phyloP scores from a whole-genome alignment of 2,888 invertebrate species.

The Nemotelus pantherinus region DNA sequence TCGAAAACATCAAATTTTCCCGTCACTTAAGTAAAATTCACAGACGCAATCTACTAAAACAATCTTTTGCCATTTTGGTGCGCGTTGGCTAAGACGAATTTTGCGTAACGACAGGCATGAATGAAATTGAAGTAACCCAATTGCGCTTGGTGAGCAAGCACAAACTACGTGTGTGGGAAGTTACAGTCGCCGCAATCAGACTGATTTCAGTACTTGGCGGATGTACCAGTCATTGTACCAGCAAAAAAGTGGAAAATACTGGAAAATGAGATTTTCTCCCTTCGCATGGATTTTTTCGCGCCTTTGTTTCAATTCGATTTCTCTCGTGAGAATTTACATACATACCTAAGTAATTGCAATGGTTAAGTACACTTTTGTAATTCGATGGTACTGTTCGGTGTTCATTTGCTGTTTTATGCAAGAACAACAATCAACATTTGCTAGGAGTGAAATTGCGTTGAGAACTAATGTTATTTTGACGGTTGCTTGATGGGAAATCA shows the following conservation, averaged over 20 bases:
- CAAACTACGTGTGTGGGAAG: background rate
- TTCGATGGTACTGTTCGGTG: background rate
- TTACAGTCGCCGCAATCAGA: background rate
- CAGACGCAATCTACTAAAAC: too few species aligned
- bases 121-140: background rate
- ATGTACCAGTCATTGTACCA: background rate
- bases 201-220: background rate
- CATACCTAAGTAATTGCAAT: background rate
- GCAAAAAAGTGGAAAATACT: constrained; percentile 2
- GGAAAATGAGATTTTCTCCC: background rate
- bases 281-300: background rate
- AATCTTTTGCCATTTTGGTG: too few species aligned
- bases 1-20: background rate
- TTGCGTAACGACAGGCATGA: constrained; percentile 2
- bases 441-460: too few species aligned
- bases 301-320: background rate
- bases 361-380: background rate
- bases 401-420: too few species aligned
- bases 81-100: background rate
- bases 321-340: background rate
- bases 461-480: too few species aligned
- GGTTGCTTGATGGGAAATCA: too few species aligned
- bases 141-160: background rate
- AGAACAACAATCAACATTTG: too few species aligned
- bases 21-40: background rate